Evolutionary conservation across 2,888 invertebrate species (phyloP), one percentile per base, ranked within the genome.

Genomic region (Nasonia oneida): DNA sequence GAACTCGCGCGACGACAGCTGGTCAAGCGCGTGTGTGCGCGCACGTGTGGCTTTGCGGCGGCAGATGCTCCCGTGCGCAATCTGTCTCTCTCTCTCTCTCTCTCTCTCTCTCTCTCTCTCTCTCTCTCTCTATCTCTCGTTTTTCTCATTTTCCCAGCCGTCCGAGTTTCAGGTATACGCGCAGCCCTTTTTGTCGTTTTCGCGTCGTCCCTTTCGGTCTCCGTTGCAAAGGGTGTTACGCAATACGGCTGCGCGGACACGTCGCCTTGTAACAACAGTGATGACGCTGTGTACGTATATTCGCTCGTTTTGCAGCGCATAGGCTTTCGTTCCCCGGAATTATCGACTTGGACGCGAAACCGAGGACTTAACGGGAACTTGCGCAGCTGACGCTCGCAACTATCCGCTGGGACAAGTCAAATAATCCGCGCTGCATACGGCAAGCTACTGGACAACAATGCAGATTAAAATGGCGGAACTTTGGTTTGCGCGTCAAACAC

Each of bases 21-120:
- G 79, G 79, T 70, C 79, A 79, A 70, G 79, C 70, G 79, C 42
- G 57, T 42, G 33, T 87, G 74, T 61, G 57, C 64, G 33, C 87
- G 74, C 77, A 82, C 80, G 74, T 78, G 82, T 80, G 84, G n/a
- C 39, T 61, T 67, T 79, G 79, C 70, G 50, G 70, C 33, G 50
- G 47, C 70, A 50, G 70, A 64, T 50, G 79, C 70, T 79, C 29
- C 70, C 29, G 23, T 42, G 73, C 23, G 15, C 64, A 67, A 67
- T 67, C 33, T 67, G 29, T 67, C 64, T 23, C 23, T 23, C 23
- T 23, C 23, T 23, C 23, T 23, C 23, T 23, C 23, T 23, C 23
- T 23, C 23, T 23, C 23, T 23, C 0, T 23, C 23, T 23, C 23
- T 23, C 0, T 23, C 23, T 23, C 23, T 23, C 23, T 23, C 23